Conservation (phyloP, 2,888 invertebrate genomes). For the Erebia aethiops region DNA sequence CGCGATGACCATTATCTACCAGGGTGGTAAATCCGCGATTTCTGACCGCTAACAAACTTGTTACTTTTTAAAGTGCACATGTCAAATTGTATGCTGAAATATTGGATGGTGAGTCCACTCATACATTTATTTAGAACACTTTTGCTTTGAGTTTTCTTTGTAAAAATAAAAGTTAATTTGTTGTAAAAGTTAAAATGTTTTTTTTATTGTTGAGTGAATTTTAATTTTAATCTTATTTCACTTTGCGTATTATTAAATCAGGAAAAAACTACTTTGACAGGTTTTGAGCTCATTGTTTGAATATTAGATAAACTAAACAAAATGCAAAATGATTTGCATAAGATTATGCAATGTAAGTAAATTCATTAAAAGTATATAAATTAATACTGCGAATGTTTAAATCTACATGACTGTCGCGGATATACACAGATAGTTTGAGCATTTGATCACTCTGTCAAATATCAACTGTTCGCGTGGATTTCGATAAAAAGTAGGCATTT, state of each 20-base stretch:
- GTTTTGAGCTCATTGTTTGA: neutral
- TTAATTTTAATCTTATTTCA: no score
- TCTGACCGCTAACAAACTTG: constrained; percentile 25
- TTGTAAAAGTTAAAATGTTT: no score
- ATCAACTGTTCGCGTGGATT: no score
- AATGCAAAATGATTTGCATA: neutral
- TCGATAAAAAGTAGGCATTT: no score
- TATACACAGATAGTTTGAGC: no score
- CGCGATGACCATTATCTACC: constrained; percentile 47
- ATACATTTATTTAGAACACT: neutral
- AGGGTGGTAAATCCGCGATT: constrained; percentile 36
- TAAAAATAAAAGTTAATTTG: neutral
- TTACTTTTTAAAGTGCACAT: constrained; percentile 18
- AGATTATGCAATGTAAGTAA: neutral
- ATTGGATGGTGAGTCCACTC: constrained; percentile 19
- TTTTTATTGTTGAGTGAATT: no score
- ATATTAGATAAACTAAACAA: neutral
- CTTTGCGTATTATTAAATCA: neutral
- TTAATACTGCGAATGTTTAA: neutral
- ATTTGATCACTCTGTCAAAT: no score
- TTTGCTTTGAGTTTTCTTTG: neutral
- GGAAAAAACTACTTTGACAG: neutral
- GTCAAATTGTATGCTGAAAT: constrained; percentile 8
- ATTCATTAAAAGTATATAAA: neutral
- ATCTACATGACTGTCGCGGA: no score